Conservation (phyloP, 2,113 vertebrate genomes). For the Ploceus nigricollis region DNA sequence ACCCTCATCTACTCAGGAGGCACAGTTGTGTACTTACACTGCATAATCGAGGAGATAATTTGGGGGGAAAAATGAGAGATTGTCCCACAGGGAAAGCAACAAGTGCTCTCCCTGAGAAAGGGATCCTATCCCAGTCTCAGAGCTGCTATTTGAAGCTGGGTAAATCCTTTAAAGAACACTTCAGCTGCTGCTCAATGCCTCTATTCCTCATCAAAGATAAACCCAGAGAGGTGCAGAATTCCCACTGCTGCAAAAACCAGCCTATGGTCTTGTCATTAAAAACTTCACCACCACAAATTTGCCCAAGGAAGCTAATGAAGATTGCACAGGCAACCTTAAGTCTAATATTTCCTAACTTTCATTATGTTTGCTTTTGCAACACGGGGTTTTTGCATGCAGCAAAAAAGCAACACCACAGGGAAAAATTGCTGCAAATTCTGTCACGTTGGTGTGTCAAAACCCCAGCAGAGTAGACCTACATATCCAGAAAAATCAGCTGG, state of each 20-base stretch:
- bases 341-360: neutral
- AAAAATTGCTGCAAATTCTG: neutral
- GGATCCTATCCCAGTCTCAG: neutral
- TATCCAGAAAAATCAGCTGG: neutral
- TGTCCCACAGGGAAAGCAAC: neutral
- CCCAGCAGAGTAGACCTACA: neutral
- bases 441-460: neutral
- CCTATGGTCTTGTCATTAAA: neutral
- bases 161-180: neutral
- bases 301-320: neutral
- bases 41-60: neutral
- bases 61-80: neutral
- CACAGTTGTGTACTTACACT: neutral
- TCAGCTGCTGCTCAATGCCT: neutral
- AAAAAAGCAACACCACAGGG: neutral
- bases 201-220: neutral
- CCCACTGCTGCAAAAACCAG: neutral
- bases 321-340: neutral
- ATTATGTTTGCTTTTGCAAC: neutral
- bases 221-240: neutral
- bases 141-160: neutral
- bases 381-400: neutral
- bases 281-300: neutral
- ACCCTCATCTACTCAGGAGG: neutral
- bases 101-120: neutral